Conservation (phyloP, 2,888 invertebrate genomes). For the Liposcelis brunnea region DNA sequence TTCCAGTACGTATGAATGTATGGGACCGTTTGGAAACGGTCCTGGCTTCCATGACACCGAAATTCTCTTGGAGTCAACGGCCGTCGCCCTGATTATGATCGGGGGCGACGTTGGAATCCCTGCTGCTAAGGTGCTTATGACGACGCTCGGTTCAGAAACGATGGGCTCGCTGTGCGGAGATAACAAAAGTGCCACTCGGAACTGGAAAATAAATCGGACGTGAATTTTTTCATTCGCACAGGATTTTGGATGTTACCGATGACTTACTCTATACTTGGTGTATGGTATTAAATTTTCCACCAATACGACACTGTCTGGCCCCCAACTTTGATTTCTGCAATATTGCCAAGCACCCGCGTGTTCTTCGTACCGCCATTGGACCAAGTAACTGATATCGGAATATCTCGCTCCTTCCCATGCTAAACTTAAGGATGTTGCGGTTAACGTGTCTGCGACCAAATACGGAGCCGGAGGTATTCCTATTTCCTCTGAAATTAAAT, state of each 20-base stretch:
- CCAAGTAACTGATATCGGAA: constrained; percentile 30
- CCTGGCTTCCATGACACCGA: constrained; percentile 82
- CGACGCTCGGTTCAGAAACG: constrained; percentile 49
- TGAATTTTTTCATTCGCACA: not conserved
- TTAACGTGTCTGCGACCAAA: constrained; percentile 57
- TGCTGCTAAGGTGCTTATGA: constrained; percentile 54
- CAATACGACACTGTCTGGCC: constrained; percentile 38
- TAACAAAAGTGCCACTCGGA: constrained; percentile 67
- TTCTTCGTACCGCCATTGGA: constrained; percentile 62
- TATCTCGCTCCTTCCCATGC: constrained; percentile 42
- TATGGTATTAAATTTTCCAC: constrained; percentile 70
- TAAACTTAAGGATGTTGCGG: constrained; percentile 59
- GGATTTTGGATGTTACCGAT: not conserved
- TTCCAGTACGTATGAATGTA: constrained; percentile 67
- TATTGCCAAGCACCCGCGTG: constrained; percentile 63
- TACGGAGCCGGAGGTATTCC: constrained; percentile 57
- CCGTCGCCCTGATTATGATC: constrained; percentile 51
- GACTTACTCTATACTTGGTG: constrained; percentile 69
- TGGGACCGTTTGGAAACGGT: constrained; percentile 69
- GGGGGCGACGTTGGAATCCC: constrained; percentile 64
- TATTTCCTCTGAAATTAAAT: constrained; percentile 36
- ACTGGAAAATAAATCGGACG: constrained; percentile 42
- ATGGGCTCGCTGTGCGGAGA: constrained; percentile 50
- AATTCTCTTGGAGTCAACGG: constrained; percentile 65
- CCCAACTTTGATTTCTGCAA: constrained; percentile 55